A percentile compares a stretch with the other conserved stretches of the same genome.
phyloP scores from a whole-genome alignment of 2,797 vertebrate genomes.

The Bucorvus abyssinicus region DNA sequence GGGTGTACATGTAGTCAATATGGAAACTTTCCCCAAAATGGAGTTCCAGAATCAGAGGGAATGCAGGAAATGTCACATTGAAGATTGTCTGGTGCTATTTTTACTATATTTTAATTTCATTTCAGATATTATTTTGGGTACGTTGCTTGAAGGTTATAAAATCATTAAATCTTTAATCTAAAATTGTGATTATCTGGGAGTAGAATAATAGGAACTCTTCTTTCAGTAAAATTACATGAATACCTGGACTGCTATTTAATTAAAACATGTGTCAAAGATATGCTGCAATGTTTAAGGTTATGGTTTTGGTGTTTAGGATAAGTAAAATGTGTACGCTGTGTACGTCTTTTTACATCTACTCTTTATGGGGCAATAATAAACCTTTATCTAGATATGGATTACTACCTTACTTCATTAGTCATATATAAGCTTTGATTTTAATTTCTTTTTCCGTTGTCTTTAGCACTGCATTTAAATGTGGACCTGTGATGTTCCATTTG shows the following conservation, averaged over 20 bases:
- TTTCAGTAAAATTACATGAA: neutral
- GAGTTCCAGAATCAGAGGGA: neutral
- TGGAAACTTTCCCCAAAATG: neutral
- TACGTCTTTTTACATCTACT: neutral
- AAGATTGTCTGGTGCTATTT: neutral
- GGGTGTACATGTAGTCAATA: neutral
- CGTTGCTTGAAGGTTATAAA: neutral
- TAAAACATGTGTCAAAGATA: neutral
- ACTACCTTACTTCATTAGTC: neutral
- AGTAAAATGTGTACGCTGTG: neutral
- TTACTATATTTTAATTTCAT: neutral
- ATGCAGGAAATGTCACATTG: neutral
- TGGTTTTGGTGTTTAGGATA: neutral
- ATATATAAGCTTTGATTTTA: neutral
- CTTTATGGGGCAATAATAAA: neutral
- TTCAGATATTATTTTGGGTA: neutral
- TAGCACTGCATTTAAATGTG: neutral
- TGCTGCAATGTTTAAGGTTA: neutral
- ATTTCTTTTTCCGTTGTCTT: neutral
- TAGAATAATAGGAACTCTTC: neutral
- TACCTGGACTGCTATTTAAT: neutral
- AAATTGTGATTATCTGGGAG: neutral
- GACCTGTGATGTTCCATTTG: neutral
- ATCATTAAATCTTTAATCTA: conserved; percentile 27
- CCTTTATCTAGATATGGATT: neutral